These are phyloP conservation scores for Poecilia wingei DNA, from an alignment of 2,797 vertebrate species.

Conservation along the genomic window DNA sequence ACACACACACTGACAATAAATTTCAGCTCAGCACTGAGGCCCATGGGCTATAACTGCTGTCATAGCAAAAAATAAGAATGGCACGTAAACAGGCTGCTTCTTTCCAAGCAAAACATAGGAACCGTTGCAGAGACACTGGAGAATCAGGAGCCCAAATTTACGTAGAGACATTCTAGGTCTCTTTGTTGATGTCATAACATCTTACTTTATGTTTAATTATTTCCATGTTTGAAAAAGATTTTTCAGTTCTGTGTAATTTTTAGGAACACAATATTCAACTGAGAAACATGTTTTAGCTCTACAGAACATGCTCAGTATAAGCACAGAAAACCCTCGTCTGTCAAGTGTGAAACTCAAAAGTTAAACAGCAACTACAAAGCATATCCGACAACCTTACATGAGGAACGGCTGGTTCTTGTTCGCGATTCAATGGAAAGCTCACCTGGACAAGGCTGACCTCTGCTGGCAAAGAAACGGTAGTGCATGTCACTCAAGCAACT, in stretches of 20 bases:
- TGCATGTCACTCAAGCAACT: conserved; percentile 13
- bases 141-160: not conserved
- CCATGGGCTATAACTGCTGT: conserved; percentile 4
- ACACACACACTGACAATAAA: not conserved
- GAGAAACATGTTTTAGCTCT: not conserved
- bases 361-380: not conserved
- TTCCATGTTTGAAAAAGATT: not conserved
- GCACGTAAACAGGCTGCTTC: not conserved
- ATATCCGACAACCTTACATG: not conserved
- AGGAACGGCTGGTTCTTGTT: not conserved
- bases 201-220: not conserved
- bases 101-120: conserved; percentile 1
- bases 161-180: not conserved
- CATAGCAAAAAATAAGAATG: conserved; percentile 21
- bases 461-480: conserved; percentile 48
- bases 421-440: no score
- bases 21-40: not conserved
- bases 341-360: not conserved
- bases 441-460: conserved; percentile 48
- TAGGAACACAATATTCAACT: not conserved
- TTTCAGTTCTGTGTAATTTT: not conserved
- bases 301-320: not conserved
- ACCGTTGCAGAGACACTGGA: not conserved
- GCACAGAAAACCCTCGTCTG: not conserved
- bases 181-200: not conserved